Percentiles rank a stretch among this genome's conserved stretches.
phyloP scores from a whole-genome alignment of 2,888 invertebrate species.

The Pseudanteris insignis region DNA sequence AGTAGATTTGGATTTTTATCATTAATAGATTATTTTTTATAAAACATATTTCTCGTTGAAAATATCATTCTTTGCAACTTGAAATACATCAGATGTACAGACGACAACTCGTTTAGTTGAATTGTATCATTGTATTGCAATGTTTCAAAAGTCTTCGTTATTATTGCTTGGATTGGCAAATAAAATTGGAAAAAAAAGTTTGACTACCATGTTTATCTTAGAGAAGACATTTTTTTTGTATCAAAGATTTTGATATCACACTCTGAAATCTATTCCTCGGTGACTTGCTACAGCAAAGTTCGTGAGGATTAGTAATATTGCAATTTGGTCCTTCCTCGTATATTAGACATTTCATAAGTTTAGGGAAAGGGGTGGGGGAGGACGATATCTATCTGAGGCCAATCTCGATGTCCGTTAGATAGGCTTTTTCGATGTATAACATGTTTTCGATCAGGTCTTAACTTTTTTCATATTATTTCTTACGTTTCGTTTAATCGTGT shows the following conservation, averaged over 20 bases:
- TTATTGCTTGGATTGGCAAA: too few species aligned
- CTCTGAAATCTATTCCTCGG: slow-evolving; percentile 35
- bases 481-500: neutral
- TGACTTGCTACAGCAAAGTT: slow-evolving; percentile 26
- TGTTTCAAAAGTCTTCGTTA: too few species aligned
- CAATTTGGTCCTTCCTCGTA: slow-evolving; percentile 38
- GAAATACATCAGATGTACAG: too few species aligned
- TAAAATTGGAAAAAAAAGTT: too few species aligned
- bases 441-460: slow-evolving; percentile 39
- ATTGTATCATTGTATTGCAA: too few species aligned
- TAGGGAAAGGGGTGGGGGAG: slow-evolving; percentile 7
- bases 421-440: slow-evolving; percentile 44
- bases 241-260: slow-evolving; percentile 31
- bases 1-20: too few species aligned
- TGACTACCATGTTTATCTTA: too few species aligned
- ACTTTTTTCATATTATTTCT: slow-evolving; percentile 19
- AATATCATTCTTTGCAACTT: too few species aligned
- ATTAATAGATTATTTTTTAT: too few species aligned
- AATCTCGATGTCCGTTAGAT: slow-evolving; percentile 36
- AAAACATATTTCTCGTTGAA: too few species aligned
- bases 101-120: too few species aligned
- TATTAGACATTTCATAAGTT: slow-evolving; percentile 4
- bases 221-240: slow-evolving; percentile 27
- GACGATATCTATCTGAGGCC: slow-evolving; percentile 37
- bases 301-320: slow-evolving; percentile 35